phyloP scores from a whole-genome alignment of 2,113 vertebrate genomes.

The Sardina pilchardus region DNA sequence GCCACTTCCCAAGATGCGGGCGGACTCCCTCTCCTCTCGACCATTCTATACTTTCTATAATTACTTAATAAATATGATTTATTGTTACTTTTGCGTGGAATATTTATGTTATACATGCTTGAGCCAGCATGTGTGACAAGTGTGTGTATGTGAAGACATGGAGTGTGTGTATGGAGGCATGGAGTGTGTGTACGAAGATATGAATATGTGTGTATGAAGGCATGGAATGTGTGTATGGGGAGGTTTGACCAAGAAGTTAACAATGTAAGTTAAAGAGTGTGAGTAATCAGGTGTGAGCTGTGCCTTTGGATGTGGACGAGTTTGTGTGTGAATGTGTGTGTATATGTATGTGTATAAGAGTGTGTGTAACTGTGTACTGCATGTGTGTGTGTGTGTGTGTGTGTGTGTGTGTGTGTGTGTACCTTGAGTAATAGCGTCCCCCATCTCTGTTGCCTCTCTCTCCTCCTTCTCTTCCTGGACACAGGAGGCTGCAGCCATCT shows the following conservation, averaged over 20 bases:
- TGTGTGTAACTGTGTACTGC: background rate
- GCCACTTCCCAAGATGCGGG: too few species aligned
- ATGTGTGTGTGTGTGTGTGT: background rate
- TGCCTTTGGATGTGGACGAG: background rate
- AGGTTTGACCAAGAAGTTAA: constrained; percentile 44
- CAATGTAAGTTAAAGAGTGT: too few species aligned
- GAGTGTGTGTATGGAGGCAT: background rate
- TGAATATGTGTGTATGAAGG: background rate
- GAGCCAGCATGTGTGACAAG: too few species aligned
- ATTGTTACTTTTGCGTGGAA: too few species aligned
- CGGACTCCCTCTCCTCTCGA: too few species aligned
- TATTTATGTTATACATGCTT: too few species aligned
- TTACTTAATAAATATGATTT: too few species aligned
- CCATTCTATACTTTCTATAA: too few species aligned
- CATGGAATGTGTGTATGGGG: constrained; percentile 78
- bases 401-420: constrained; percentile 32
- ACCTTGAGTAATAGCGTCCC: constrained; percentile 92
- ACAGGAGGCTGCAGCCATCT: constrained; percentile 98
- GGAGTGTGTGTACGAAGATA: constrained; percentile 71
- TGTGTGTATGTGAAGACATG: background rate
- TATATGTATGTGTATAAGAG: background rate
- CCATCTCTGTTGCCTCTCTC: constrained; percentile 78
- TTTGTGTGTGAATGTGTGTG: background rate
- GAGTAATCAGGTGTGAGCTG: background rate
- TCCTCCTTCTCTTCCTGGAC: constrained; percentile 95